Evolutionary conservation across 2,797 vertebrate genomes (phyloP).

Genomic region (Lycodopsis pacificus): DNA sequence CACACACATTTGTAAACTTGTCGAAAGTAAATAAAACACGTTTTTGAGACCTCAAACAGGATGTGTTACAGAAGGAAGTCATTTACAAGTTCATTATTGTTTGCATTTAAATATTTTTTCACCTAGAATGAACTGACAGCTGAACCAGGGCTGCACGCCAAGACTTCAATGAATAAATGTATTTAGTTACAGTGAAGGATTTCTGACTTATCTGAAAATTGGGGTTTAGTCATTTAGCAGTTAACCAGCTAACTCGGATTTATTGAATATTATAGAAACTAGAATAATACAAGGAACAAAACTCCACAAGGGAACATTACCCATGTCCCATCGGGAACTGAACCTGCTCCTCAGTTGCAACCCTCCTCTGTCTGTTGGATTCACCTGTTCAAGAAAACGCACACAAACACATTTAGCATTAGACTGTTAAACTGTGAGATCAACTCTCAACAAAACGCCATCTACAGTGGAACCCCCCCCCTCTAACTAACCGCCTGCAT

Average conservation of each 20-base stretch:
- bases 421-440: background rate
- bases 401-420: slow-evolving; percentile 23
- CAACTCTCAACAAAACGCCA: background rate
- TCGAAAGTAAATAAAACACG: background rate
- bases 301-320: slow-evolving; percentile 76
- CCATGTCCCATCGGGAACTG: slow-evolving; percentile 92
- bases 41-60: background rate
- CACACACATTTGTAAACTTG: background rate
- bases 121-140: background rate
- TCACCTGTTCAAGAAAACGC: slow-evolving; percentile 82
- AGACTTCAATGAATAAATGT: background rate
- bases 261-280: background rate
- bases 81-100: background rate
- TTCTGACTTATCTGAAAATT: background rate
- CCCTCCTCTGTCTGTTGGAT: slow-evolving; percentile 84
- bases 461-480: background rate
- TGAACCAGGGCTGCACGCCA: background rate
- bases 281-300: accelerated
- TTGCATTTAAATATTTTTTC: background rate
- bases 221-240: background rate
- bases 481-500: background rate
- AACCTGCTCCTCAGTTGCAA: slow-evolving; percentile 95
- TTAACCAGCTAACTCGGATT: background rate
- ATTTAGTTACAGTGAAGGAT: background rate
- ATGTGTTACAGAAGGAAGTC: background rate